Conservation (phyloP, 2,888 invertebrate species). For the Clanis bilineata region DNA sequence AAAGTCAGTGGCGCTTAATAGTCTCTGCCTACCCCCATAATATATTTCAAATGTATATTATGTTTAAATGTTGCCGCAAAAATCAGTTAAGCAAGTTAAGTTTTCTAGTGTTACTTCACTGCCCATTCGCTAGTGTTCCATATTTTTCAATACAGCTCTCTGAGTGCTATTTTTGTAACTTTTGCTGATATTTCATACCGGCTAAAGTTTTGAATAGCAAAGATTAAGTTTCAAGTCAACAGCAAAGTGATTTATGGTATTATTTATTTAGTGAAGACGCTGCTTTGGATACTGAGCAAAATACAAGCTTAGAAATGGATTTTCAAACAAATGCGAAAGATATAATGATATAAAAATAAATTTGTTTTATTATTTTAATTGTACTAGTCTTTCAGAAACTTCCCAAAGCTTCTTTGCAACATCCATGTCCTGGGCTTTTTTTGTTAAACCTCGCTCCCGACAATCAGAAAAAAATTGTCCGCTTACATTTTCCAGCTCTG, state of each 20-base stretch:
- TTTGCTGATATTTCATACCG: conserved; percentile 52
- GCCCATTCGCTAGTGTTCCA: conserved; percentile 43
- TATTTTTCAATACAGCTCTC: conserved; percentile 59
- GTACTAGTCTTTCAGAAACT: conserved; percentile 68
- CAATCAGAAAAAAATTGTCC: conserved; percentile 85
- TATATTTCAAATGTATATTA: too few species aligned
- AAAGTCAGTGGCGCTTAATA: too few species aligned
- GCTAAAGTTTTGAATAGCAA: conserved; percentile 46
- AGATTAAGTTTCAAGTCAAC: conserved; percentile 45
- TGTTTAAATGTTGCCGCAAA: too few species aligned
- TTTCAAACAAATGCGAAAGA: too few species aligned
- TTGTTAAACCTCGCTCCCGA: conserved; percentile 55
- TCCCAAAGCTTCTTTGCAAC: conserved; percentile 84
- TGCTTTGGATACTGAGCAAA: background rate
- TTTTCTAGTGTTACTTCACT: background rate
- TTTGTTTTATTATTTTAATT: conserved; percentile 37
- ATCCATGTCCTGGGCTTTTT: conserved; percentile 68
- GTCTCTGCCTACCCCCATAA: too few species aligned
- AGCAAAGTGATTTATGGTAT: conserved; percentile 45
- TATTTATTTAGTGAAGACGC: background rate
- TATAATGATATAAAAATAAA: too few species aligned
- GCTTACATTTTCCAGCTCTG: conserved; percentile 77
- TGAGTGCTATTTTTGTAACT: conserved; percentile 46
- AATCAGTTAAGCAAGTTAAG: too few species aligned
- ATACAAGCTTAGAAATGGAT: background rate